These are phyloP conservation scores for Salvelinus alpinus DNA, from an alignment of 2,113 vertebrate genomes.

Conservation along the genomic window DNA sequence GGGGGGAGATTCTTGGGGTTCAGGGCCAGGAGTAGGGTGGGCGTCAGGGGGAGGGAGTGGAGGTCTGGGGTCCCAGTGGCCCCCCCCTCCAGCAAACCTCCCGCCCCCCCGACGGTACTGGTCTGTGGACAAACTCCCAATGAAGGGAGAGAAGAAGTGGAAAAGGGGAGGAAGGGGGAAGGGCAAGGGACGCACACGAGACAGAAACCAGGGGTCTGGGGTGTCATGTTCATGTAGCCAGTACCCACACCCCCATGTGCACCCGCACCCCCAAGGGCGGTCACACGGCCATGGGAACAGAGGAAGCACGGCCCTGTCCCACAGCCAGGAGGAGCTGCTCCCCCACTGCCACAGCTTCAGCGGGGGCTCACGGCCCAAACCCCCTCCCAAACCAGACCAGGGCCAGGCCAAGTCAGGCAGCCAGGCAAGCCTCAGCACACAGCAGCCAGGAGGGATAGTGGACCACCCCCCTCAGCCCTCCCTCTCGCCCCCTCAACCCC, in stretches of 20 bases:
- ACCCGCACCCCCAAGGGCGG: conserved; percentile 74
- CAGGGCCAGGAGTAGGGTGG: conserved; percentile 73
- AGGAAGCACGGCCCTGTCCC: conserved; percentile 68
- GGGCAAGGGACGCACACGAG: conserved; percentile 66
- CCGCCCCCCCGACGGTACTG: conserved; percentile 85
- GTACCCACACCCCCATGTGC: conserved; percentile 77
- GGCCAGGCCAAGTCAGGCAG: conserved; percentile 84
- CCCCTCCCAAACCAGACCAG: conserved; percentile 71
- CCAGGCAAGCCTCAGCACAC: conserved; percentile 86
- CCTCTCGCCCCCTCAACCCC: conserved; percentile 69
- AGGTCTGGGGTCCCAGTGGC: conserved; percentile 74
- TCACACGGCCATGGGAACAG: conserved; percentile 67
- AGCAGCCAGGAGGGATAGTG: conserved; percentile 69
- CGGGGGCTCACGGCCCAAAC: conserved; percentile 70
- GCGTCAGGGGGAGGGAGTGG: conserved; percentile 75
- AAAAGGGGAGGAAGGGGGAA: conserved; percentile 76
- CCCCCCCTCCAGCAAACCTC: conserved; percentile 72
- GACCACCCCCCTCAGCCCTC: conserved; percentile 72
- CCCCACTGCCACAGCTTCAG: conserved; percentile 81
- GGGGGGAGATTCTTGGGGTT: conserved; percentile 70
- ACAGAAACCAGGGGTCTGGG: conserved; percentile 68
- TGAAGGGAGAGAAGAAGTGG: conserved; percentile 82
- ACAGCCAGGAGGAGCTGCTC: conserved; percentile 84
- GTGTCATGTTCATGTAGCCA: conserved; percentile 77
- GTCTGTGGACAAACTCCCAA: conserved; percentile 89